Evolutionary conservation across 1,140 invertebrate species (phyloP).

Genomic region (Chionoecetes opilio): DNA sequence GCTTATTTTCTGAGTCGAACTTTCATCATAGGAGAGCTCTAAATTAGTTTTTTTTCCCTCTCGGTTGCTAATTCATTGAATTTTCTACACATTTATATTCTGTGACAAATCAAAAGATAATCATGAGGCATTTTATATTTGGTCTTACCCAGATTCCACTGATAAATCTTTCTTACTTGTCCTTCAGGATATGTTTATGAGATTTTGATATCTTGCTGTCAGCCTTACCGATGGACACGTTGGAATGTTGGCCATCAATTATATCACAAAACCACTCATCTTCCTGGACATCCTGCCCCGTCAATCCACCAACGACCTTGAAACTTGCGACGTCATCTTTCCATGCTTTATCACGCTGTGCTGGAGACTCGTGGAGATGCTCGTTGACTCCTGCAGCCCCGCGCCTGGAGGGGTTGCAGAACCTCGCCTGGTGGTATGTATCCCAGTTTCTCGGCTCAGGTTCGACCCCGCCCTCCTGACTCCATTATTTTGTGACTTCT

Average conservation of each 20-base stretch:
- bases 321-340: conserved; percentile 6
- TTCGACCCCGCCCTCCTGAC: neutral
- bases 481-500: neutral
- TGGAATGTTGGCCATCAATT: neutral
- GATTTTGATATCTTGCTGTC: conserved; percentile 4
- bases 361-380: neutral
- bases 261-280: neutral
- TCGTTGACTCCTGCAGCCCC: neutral
- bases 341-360: neutral
- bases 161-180: no score
- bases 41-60: no score
- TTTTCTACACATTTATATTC: no score
- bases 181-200: neutral
- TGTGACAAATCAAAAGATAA: no score
- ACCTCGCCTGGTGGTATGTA: neutral
- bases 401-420: no score
- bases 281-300: neutral
- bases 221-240: neutral
- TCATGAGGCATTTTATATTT: no score
- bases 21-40: no score
- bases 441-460: neutral
- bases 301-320: neutral
- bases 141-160: no score
- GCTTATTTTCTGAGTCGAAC: no score
- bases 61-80: no score